Evolutionary conservation across 2,888 invertebrate genomes (phyloP), one percentile per base, ranked within the genome.

Genomic region (Euproctis similis): DNA sequence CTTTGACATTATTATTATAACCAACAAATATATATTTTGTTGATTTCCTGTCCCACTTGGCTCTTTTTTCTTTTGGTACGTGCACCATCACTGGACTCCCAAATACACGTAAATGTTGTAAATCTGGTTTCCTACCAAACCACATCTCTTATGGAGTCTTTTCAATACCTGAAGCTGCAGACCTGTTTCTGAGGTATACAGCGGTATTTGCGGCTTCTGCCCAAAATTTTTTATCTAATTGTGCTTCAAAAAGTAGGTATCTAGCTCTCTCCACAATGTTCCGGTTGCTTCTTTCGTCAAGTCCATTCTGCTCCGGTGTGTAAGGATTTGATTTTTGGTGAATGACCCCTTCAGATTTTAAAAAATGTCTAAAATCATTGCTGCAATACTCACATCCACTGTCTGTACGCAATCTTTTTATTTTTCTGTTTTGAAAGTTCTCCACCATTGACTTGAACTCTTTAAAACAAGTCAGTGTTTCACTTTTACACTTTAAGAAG

Each of bases 381-480:
- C 28, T 23, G 12, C 21, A 32, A 23, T 28, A 27, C 18, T 27
- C 25, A 12, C 14, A 14, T 14, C 22, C 32, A 13, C n/a, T n/a
- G n/a, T n/a, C n/a, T n/a, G n/a, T n/a, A n/a, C n/a, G n/a, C n/a
- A n/a, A n/a, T n/a, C n/a, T 32, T 37, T 63, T 58, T 10, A 58
- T 54, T 34, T 38, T 47, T 12, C 6, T 31, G 12, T 38, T 35
- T 27, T 21, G 43, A 29, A 53, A 46, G 23, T 53, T 55, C 36
- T 54, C 56, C 11, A 46, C 52, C 20, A 48, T 12, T 13, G 7
- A 9, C 32, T 54, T 50, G 29, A 54, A 60, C 7, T 28, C 28
- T 30, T 26, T 21, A 28, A 37, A 33, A 17, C 22, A 13, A 21
- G 16, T 17, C 20, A 33, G 24, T 10, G 39, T n/a, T 35, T 62